phyloP scores from a whole-genome alignment of 2,797 vertebrate species.

The Myotis vivesi region DNA sequence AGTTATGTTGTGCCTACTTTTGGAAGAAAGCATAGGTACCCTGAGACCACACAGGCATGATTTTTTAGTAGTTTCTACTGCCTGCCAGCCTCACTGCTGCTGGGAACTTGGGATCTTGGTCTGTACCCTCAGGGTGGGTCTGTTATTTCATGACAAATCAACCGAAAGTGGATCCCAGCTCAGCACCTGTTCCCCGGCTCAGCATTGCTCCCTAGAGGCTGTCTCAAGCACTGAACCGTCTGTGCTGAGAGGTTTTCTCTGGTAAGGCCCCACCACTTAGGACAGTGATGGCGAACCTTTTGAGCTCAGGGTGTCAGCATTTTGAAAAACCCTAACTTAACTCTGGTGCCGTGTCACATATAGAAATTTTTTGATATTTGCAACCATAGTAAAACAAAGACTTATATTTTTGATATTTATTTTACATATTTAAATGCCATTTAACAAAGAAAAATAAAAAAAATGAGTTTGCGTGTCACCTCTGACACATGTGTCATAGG shows the following conservation, averaged over 20 bases:
- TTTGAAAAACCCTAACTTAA: too few species aligned
- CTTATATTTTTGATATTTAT: too few species aligned
- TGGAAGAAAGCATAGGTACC: neutral
- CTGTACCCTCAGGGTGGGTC: neutral
- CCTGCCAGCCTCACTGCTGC: neutral
- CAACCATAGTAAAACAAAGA: too few species aligned
- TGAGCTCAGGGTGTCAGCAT: too few species aligned
- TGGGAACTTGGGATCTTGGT: neutral
- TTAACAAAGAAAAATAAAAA: too few species aligned
- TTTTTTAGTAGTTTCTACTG: neutral
- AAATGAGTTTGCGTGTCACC: too few species aligned
- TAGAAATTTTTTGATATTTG: too few species aligned
- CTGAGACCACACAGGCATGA: neutral
- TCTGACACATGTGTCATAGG: too few species aligned
- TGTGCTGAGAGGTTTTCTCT: neutral
- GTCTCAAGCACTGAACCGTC: accelerated
- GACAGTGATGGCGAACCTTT: too few species aligned
- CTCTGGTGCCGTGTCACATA: too few species aligned
- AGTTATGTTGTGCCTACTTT: neutral
- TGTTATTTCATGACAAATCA: neutral
- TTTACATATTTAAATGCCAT: too few species aligned
- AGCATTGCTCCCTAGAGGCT: neutral
- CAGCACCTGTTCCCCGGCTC: neutral
- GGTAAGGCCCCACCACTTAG: neutral
- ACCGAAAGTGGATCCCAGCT: neutral